phyloP scores from a whole-genome alignment of 2,888 invertebrate genomes.

The Theretra japonica region DNA sequence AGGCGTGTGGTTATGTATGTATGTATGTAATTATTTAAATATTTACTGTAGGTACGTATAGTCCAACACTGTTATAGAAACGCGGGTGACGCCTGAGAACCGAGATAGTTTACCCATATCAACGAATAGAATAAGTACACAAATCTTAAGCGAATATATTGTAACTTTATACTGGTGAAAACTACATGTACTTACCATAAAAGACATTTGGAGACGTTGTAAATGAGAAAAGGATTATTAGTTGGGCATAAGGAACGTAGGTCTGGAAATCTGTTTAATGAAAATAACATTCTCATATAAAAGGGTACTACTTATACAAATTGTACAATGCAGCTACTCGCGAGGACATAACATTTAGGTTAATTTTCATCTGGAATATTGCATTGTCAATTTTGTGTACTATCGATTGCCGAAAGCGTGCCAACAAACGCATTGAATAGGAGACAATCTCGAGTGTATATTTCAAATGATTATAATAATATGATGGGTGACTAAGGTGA shows the following conservation, averaged over 20 bases:
- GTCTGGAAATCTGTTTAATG: neutral
- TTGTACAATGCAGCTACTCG: neutral
- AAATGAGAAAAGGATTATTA: neutral
- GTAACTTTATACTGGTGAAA: neutral
- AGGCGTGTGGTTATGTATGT: too few relatives aligned
- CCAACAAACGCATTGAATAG: constrained; percentile 59
- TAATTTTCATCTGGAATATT: constrained; percentile 59
- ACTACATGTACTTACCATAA: neutral
- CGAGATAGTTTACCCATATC: too few relatives aligned
- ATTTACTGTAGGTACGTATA: too few relatives aligned
- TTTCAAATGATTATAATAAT: constrained; percentile 45
- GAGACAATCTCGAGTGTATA: constrained; percentile 47
- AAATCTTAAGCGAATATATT: neutral
- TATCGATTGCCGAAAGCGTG: constrained; percentile 64
- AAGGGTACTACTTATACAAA: neutral
- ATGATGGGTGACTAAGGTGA: constrained; percentile 51
- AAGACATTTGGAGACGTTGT: neutral
- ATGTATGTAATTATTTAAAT: too few relatives aligned
- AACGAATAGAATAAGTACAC: neutral
- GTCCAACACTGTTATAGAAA: too few relatives aligned
- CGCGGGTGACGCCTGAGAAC: too few relatives aligned
- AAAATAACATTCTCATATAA: neutral
- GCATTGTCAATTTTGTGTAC: constrained; percentile 49
- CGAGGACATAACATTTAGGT: constrained; percentile 52
- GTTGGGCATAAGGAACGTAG: neutral